These are phyloP conservation scores for Ophraella communa DNA, from an alignment of 2,888 invertebrate species.

Conservation along the genomic window DNA sequence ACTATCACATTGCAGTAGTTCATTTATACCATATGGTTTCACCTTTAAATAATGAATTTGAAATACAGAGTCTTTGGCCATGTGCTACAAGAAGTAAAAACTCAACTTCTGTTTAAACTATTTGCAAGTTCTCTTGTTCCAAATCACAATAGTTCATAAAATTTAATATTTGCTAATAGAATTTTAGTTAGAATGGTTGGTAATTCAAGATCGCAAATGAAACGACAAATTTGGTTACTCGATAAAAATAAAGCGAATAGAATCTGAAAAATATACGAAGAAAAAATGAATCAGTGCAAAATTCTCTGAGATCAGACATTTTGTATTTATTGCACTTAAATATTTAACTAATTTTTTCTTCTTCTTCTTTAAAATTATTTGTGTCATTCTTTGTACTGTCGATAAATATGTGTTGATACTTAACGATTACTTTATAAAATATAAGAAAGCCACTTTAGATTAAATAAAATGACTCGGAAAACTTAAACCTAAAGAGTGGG, in stretches of 20 bases:
- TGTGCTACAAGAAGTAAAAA: too few species aligned
- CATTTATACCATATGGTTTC: too few species aligned
- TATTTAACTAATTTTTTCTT: constrained; percentile 4
- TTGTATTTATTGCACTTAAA: constrained; percentile 27
- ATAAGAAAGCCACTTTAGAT: constrained; percentile 7
- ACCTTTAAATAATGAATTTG: too few species aligned
- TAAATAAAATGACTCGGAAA: constrained; percentile 17
- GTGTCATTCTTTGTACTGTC: constrained; percentile 26
- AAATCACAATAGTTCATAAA: too few species aligned
- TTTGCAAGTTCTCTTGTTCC: too few species aligned
- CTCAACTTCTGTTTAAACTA: too few species aligned
- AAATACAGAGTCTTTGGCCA: too few species aligned
- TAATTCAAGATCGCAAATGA: not conserved
- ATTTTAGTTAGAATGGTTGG: not conserved
- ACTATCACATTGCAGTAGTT: too few species aligned
- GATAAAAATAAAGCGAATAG: not conserved
- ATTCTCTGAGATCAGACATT: constrained; percentile 30
- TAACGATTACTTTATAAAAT: constrained; percentile 12
- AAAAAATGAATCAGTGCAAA: constrained; percentile 28
- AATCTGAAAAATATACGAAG: constrained; percentile 5
- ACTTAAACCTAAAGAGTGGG: constrained; percentile 15
- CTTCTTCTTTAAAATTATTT: constrained; percentile 14
- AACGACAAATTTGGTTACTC: not conserved
- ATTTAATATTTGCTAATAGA: too few species aligned
- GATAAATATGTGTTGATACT: constrained; percentile 28